Evolutionary conservation across 2,797 vertebrate genomes (phyloP).

Genomic region (Orientallactaga sibirica): DNA sequence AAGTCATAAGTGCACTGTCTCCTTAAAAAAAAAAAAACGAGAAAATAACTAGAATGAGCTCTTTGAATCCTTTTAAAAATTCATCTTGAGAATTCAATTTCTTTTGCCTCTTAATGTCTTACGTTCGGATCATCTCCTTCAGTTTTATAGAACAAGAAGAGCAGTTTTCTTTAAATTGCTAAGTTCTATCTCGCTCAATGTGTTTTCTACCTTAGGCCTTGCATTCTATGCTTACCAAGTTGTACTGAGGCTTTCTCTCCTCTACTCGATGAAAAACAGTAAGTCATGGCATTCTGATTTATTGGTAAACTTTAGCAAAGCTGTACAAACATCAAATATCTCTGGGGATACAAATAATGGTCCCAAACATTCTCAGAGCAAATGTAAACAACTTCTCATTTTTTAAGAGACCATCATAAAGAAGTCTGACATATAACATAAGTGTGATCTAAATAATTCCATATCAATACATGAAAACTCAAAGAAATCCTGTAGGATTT

Average conservation of each 20-base stretch:
- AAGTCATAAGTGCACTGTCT: slow-evolving; percentile 44
- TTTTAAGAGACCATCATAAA: not conserved
- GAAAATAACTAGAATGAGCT: slow-evolving; percentile 21
- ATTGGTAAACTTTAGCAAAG: not conserved
- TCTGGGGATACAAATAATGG: not conserved
- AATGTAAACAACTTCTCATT: not conserved
- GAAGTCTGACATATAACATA: not conserved
- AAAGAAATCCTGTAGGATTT: not conserved
- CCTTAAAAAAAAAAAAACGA: slow-evolving; percentile 25
- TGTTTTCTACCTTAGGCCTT: slow-evolving; percentile 74
- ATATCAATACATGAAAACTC: not conserved
- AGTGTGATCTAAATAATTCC: not conserved
- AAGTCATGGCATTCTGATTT: slow-evolving; percentile 18
- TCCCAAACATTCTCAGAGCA: not conserved
- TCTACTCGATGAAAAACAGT: slow-evolving; percentile 45
- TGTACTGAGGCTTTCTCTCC: slow-evolving; percentile 58
- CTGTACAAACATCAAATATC: slow-evolving; percentile 12
- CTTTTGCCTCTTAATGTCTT: slow-evolving; percentile 77
- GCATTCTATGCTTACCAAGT: slow-evolving; percentile 63
- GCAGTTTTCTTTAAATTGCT: slow-evolving; percentile 77
- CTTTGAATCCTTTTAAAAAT: slow-evolving; percentile 59
- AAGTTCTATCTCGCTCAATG: slow-evolving; percentile 66
- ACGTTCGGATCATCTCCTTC: slow-evolving; percentile 71
- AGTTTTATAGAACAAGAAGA: slow-evolving; percentile 71
- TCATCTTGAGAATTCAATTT: slow-evolving; percentile 80